phyloP scores from a whole-genome alignment of 1,140 invertebrate species.

The Drosophila erecta region DNA sequence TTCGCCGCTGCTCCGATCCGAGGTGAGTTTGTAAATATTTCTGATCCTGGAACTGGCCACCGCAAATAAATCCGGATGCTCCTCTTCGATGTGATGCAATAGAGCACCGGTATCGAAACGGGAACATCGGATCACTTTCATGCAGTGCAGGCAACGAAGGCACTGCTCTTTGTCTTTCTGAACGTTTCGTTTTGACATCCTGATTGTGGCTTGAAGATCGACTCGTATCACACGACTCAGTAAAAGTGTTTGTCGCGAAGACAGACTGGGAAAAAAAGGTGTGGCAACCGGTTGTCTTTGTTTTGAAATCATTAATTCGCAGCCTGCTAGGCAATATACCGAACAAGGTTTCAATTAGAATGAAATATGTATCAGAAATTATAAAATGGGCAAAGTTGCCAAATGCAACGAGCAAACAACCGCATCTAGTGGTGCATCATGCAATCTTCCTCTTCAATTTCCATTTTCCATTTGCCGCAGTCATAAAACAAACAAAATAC shows the following conservation, averaged over 20 bases:
- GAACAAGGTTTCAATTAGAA: neutral
- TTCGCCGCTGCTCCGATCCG: too few species aligned
- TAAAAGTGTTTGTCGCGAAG: neutral
- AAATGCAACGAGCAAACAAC: neutral
- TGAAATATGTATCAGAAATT: neutral
- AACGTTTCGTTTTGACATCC: conserved; percentile 22
- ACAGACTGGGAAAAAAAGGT: neutral
- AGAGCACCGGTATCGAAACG: conserved; percentile 60
- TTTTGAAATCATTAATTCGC: neutral
- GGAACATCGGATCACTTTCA: conserved; percentile 63
- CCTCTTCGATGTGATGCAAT: conserved; percentile 53
- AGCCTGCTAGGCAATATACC: neutral
- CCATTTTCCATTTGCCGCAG: conserved; percentile 51
- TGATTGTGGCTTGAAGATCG: neutral
- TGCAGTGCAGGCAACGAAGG: conserved; percentile 69
- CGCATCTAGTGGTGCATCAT: conserved; percentile 41
- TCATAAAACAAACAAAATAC: conserved; percentile 46
- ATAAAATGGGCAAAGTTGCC: neutral
- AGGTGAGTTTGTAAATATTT: neutral
- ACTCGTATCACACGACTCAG: neutral
- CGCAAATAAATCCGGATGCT: conserved; percentile 64
- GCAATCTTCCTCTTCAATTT: conserved; percentile 55
- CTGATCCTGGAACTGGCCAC: conserved; percentile 32
- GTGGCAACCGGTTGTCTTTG: neutral
- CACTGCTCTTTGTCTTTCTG: conserved; percentile 17